A percentile compares a stretch with the other conserved stretches of the same genome.
phyloP scores from a whole-genome alignment of 2,113 vertebrate species.

The Pluvialis apricaria region DNA sequence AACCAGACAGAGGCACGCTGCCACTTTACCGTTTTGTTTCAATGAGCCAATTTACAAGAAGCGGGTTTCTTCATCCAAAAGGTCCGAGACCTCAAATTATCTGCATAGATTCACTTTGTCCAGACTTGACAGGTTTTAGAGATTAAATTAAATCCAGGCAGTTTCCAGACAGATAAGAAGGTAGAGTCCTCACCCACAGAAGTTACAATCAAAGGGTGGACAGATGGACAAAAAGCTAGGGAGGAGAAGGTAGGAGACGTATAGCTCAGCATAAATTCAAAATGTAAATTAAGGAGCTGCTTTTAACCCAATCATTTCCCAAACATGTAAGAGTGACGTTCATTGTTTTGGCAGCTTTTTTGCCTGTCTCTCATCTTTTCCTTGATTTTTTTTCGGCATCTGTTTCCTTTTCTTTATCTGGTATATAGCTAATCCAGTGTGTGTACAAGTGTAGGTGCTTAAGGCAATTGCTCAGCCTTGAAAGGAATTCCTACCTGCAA shows the following conservation, averaged over 20 bases:
- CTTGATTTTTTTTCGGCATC: neutral
- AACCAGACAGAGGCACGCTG: neutral
- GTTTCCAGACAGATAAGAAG: neutral
- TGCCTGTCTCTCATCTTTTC: neutral
- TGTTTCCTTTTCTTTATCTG: slow-evolving; percentile 9
- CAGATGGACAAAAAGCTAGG: neutral
- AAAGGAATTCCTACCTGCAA: slow-evolving; percentile 35
- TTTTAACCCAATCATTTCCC: neutral
- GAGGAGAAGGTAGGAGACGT: neutral
- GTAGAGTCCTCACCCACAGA: neutral
- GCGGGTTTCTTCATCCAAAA: neutral
- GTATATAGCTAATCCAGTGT: neutral
- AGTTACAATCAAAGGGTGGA: neutral
- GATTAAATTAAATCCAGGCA: neutral
- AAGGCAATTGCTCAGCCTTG: neutral
- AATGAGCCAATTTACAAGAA: neutral
- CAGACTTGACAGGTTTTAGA: neutral
- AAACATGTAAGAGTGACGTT: neutral
- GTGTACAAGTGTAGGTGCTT: neutral
- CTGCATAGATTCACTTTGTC: neutral
- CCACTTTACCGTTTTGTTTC: neutral
- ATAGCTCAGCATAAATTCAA: neutral
- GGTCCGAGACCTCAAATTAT: neutral
- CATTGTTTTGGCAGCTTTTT: neutral
- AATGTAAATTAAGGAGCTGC: neutral